These are phyloP conservation scores for Nothoprocta pentlandii DNA, from an alignment of 2,113 vertebrate genomes.

Conservation along the genomic window DNA sequence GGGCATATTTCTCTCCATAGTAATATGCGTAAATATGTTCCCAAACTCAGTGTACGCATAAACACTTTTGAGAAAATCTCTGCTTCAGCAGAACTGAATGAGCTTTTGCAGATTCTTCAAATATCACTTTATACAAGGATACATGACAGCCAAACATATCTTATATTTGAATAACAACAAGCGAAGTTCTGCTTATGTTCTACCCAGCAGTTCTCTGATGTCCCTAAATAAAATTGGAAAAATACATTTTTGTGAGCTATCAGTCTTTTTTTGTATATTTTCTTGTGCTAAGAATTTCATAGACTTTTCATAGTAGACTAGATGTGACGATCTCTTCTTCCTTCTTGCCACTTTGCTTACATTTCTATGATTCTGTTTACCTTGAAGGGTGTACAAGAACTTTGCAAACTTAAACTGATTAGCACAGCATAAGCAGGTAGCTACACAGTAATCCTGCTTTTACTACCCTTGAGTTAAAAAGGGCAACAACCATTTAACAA, in stretches of 20 bases:
- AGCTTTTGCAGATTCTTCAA: not conserved
- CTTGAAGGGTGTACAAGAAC: not conserved
- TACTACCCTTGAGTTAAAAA: not conserved
- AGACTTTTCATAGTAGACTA: slow-evolving; percentile 38
- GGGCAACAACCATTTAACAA: not conserved
- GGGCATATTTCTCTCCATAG: not conserved
- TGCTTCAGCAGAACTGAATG: not conserved
- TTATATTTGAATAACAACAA: slow-evolving; percentile 43
- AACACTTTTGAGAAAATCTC: not conserved
- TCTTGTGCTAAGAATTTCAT: slow-evolving; percentile 17
- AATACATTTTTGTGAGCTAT: slow-evolving; percentile 52
- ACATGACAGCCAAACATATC: not conserved
- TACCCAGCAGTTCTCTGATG: not conserved
- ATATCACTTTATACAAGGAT: slow-evolving; percentile 13
- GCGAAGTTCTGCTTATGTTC: slow-evolving; percentile 29
- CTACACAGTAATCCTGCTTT: not conserved
- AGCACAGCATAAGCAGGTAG: not conserved
- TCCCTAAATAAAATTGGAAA: slow-evolving; percentile 26
- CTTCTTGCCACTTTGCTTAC: not conserved
- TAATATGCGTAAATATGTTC: not conserved
- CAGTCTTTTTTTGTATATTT: slow-evolving; percentile 3
- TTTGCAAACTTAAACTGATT: not conserved
- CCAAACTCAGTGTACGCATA: not conserved
- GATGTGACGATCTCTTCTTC: slow-evolving; percentile 12
- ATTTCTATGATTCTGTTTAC: not conserved